These are phyloP conservation scores for Taenioides sp. DNA, from an alignment of 2,797 vertebrate species.

Conservation along the genomic window DNA sequence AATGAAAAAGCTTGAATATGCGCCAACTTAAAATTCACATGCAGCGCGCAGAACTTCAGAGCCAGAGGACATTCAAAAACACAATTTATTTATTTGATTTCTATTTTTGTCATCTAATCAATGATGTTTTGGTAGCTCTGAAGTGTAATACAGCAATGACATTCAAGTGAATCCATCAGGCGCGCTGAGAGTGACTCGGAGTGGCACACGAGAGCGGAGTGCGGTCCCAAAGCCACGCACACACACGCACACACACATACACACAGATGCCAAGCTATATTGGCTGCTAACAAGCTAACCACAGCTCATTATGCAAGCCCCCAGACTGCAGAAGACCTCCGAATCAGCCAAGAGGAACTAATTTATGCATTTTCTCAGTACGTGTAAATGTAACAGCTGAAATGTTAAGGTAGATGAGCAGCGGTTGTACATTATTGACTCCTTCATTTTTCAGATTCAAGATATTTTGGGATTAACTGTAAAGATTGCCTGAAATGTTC, in stretches of 20 bases:
- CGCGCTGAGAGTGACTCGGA: neutral
- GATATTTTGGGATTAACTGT: no score
- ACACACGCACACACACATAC: slow-evolving; percentile 20
- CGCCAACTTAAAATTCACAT: neutral
- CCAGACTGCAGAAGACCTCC: neutral
- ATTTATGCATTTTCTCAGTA: neutral
- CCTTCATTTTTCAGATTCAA: no score
- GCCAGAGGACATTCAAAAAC: neutral
- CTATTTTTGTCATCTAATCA: neutral
- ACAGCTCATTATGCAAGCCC: slow-evolving; percentile 33
- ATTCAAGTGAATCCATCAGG: neutral
- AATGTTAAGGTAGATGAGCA: neutral
- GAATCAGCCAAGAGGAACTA: slow-evolving; percentile 11
- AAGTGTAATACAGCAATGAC: neutral
- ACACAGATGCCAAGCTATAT: slow-evolving; percentile 35
- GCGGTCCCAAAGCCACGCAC: slow-evolving; percentile 1
- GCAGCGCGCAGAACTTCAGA: neutral
- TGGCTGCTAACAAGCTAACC: slow-evolving; percentile 43
- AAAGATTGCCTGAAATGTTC: no score
- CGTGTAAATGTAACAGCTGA: neutral
- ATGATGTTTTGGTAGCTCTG: neutral
- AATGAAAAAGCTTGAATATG: neutral
- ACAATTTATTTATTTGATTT: neutral
- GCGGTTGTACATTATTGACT: no score
- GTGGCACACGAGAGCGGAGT: neutral